Conservation (phyloP, 2,797 vertebrate species). For the Sus cebifrons region DNA sequence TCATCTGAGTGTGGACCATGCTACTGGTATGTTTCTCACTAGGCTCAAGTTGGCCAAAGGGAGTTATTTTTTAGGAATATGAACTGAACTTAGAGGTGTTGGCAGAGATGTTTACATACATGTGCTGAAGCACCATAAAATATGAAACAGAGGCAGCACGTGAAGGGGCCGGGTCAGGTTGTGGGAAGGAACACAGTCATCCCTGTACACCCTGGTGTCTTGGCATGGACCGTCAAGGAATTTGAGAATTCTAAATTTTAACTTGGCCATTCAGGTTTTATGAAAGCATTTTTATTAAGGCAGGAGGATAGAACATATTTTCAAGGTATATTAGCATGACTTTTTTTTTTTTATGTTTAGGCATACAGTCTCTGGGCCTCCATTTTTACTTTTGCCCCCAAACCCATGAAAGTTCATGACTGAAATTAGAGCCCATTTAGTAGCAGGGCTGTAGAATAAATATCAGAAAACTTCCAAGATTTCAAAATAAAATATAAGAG, state of each 20-base stretch:
- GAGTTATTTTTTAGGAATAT: neutral
- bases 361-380: neutral
- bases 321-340: neutral
- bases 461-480: neutral
- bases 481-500: neutral
- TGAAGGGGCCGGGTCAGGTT: neutral
- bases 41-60: too few relatives aligned
- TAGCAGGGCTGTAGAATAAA: neutral
- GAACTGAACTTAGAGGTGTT: neutral
- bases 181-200: neutral
- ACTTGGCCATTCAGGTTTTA: neutral
- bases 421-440: neutral
- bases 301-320: neutral
- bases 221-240: neutral
- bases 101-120: neutral
- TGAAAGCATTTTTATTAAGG: neutral
- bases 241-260: neutral
- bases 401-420: neutral
- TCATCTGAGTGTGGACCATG: neutral
- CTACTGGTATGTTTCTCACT: neutral
- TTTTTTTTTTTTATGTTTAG: neutral
- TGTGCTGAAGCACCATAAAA: neutral
- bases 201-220: neutral
- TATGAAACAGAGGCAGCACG: neutral
- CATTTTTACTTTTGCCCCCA: neutral